Conservation (phyloP, 2,888 invertebrate species). For the Andrena bucephala region DNA sequence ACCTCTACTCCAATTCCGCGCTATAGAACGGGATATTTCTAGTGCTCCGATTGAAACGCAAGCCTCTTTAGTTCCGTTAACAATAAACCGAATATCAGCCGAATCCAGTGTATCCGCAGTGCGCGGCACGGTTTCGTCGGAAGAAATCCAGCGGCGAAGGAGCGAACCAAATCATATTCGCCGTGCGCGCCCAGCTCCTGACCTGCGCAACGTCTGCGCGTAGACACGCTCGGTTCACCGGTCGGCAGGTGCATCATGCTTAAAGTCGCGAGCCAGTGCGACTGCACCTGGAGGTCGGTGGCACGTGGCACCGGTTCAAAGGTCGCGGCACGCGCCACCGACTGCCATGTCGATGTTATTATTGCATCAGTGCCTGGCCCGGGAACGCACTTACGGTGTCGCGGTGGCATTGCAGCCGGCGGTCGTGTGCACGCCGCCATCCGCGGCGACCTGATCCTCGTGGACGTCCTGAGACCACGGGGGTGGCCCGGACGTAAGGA, state of each 20-base stretch:
- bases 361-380: constrained; percentile 21
- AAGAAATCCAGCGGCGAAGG: too few relatives aligned
- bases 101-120: too few relatives aligned
- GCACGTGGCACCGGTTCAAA: constrained; percentile 65
- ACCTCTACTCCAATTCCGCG: too few relatives aligned
- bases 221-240: constrained; percentile 16
- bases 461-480: not conserved
- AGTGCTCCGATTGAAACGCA: too few relatives aligned
- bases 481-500: not conserved
- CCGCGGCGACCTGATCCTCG: constrained; percentile 1
- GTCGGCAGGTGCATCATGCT: constrained; percentile 39
- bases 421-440: constrained; percentile 1
- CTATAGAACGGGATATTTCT: too few relatives aligned
- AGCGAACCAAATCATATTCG: not conserved
- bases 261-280: constrained; percentile 39
- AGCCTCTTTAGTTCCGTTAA: too few relatives aligned
- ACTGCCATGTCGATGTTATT: constrained; percentile 51
- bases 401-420: constrained; percentile 16
- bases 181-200: constrained; percentile 37
- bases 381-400: constrained; percentile 24
- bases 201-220: constrained; percentile 55
- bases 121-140: too few relatives aligned
- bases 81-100: too few relatives aligned
- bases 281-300: constrained; percentile 55
- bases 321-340: constrained; percentile 62